These are phyloP conservation scores for Tachina grossa DNA, from an alignment of 2,888 invertebrate genomes.

Conservation along the genomic window DNA sequence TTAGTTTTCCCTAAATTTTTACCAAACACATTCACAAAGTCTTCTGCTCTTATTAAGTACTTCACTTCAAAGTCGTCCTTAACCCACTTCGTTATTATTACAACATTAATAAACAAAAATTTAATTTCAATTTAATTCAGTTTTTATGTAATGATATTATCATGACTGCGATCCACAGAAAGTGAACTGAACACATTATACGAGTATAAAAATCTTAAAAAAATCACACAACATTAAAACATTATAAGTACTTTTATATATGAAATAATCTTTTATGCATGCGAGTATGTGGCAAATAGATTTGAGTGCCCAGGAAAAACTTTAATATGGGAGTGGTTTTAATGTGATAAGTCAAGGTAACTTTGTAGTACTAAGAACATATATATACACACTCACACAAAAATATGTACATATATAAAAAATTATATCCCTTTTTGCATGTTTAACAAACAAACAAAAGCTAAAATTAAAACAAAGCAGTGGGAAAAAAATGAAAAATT, in stretches of 20 bases:
- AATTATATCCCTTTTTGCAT: conserved; percentile 61
- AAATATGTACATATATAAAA: neutral
- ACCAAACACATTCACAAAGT: neutral
- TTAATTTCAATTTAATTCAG: conserved; percentile 51
- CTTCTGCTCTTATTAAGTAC: neutral
- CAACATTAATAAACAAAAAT: conserved; percentile 8
- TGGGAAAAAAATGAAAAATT: conserved; percentile 23
- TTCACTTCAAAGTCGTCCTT: neutral
- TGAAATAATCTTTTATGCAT: conserved; percentile 9
- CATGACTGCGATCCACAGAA: conserved; percentile 33
- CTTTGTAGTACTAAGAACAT: conserved; percentile 26
- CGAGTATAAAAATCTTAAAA: conserved; percentile 14
- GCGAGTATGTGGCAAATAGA: conserved; percentile 15
- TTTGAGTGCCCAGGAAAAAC: conserved; percentile 48
- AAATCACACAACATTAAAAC: conserved; percentile 42
- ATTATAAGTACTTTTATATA: conserved; percentile 48
- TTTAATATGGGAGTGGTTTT: conserved; percentile 66
- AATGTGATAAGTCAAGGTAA: conserved; percentile 71
- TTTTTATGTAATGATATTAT: conserved; percentile 66
- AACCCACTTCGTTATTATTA: neutral
- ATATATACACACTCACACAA: too few relatives aligned
- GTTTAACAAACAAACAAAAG: conserved; percentile 50
- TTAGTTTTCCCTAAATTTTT: neutral
- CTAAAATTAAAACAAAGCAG: conserved; percentile 21
- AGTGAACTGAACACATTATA: neutral